Evolutionary conservation across 2,888 invertebrate species (phyloP).

Genomic region (Drosophila sordidula): DNA sequence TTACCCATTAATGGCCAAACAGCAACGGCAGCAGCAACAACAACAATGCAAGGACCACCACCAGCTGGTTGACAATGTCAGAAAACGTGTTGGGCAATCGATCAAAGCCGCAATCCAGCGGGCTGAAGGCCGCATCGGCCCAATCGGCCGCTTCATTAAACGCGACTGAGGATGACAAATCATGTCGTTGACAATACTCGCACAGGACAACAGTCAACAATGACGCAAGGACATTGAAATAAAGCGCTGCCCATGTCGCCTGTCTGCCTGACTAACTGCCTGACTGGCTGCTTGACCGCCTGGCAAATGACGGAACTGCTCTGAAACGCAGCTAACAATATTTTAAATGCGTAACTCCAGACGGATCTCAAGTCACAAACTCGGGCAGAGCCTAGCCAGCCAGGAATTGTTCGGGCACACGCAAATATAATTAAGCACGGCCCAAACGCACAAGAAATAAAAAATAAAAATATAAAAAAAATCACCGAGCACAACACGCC

Average conservation of each 20-base stretch:
- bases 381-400: slow-evolving; percentile 31
- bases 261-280: slow-evolving; percentile 22
- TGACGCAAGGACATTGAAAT: slow-evolving; percentile 58
- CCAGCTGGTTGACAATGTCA: slow-evolving; percentile 36
- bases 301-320: slow-evolving; percentile 14
- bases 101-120: slow-evolving; percentile 66
- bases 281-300: slow-evolving; percentile 5
- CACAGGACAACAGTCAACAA: slow-evolving; percentile 56
- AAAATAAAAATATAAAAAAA: slow-evolving; percentile 9
- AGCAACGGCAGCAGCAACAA: slow-evolving; percentile 45
- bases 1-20: slow-evolving; percentile 79
- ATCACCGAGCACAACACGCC: slow-evolving; percentile 52
- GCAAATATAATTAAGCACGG: slow-evolving; percentile 81
- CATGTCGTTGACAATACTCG: slow-evolving; percentile 75
- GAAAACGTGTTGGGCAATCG: slow-evolving; percentile 74
- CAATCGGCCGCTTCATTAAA: slow-evolving; percentile 62
- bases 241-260: slow-evolving; percentile 47
- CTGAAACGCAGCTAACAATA: slow-evolving; percentile 47
- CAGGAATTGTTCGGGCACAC: slow-evolving; percentile 68
- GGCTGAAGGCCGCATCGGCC: slow-evolving; percentile 30
- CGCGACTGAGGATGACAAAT: slow-evolving; percentile 73
- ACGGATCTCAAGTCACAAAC: slow-evolving; percentile 36
- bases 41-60: slow-evolving; percentile 18
- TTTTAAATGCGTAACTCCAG: slow-evolving; percentile 52
- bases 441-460: slow-evolving; percentile 63